Conservation (phyloP, 2,797 vertebrate genomes). For the Pelochelys cantorii region DNA sequence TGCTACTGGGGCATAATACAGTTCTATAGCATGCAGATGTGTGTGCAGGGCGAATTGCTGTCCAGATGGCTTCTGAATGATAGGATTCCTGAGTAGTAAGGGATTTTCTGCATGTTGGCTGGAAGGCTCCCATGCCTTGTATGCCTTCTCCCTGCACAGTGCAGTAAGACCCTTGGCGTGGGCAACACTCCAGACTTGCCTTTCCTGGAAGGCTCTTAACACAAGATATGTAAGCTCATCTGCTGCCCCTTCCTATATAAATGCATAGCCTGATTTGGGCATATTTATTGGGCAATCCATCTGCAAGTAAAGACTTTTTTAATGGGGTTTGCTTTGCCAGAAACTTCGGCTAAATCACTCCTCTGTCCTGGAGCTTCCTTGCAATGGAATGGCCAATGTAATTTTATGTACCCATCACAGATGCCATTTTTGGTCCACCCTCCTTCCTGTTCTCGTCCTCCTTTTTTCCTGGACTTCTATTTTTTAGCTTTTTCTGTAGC, state of each 20-base stretch:
- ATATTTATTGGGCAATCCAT: too few species aligned
- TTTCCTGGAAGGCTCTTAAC: not conserved
- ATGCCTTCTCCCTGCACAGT: not conserved
- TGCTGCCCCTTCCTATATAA: constrained; percentile 25
- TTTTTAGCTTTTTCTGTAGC: not conserved
- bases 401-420: not conserved
- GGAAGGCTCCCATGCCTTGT: constrained; percentile 5
- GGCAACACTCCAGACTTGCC: not conserved
- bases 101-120: not conserved
- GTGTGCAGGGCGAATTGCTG: not conserved
- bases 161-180: too few species aligned
- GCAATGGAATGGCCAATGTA: not conserved
- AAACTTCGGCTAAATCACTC: not conserved
- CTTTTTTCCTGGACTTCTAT: not conserved
- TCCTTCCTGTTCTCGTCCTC: not conserved
- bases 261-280: not conserved
- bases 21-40: not conserved
- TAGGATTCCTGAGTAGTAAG: not conserved
- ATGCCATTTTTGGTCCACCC: not conserved
- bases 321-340: too few species aligned
- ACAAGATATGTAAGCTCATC: not conserved
- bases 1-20: not conserved
- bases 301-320: too few species aligned
- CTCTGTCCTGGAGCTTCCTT: not conserved
- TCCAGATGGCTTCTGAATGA: not conserved